Evolutionary conservation across 2,888 invertebrate species (phyloP).

Genomic region (Drosophila fulvimacula): DNA sequence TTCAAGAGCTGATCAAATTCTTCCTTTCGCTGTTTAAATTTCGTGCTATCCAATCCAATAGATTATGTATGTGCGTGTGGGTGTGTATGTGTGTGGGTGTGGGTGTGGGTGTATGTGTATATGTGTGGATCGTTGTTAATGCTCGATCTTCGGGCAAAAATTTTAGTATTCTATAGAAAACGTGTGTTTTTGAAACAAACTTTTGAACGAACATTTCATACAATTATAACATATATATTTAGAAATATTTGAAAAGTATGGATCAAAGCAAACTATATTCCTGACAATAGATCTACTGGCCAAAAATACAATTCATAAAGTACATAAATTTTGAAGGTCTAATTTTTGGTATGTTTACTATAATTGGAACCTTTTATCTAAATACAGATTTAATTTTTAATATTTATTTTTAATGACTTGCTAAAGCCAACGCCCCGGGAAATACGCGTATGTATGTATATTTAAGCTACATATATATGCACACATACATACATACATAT

Average conservation of each 20-base stretch:
- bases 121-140: constrained; percentile 17
- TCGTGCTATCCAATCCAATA: constrained; percentile 27
- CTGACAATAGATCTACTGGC: neutral
- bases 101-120: neutral
- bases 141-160: constrained; percentile 17
- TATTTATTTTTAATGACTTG: neutral
- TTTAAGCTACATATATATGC: neutral
- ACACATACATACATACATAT: neutral
- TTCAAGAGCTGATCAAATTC: constrained; percentile 4
- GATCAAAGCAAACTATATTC: constrained; percentile 3
- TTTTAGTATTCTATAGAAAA: constrained; percentile 29
- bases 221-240: neutral
- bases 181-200: constrained; percentile 39
- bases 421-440: constrained; percentile 19
- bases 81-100: neutral
- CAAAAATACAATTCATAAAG: neutral
- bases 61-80: neutral
- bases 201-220: constrained; percentile 27
- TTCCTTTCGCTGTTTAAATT: constrained; percentile 30
- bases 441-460: constrained; percentile 10
- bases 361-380: neutral
- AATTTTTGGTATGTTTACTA: neutral
- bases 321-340: neutral
- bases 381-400: neutral
- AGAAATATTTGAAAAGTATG: neutral